These are phyloP conservation scores for Vanessa tameamea DNA, from an alignment of 1,140 invertebrate genomes.

Conservation along the genomic window DNA sequence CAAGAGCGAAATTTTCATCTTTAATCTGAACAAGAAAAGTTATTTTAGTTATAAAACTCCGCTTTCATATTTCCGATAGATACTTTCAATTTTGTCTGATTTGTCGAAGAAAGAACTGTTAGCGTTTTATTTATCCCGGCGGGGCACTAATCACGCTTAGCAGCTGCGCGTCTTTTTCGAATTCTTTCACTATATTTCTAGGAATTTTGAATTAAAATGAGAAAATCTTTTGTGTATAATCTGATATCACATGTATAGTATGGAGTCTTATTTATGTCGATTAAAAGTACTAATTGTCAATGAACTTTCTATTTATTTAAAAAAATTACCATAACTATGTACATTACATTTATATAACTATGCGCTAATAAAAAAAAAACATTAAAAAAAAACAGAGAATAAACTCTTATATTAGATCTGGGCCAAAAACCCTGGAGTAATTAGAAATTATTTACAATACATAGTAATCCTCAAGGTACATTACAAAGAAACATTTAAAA, in stretches of 20 bases:
- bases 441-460: too few relatives aligned
- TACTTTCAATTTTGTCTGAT: conserved; percentile 17
- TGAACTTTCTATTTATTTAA: background rate
- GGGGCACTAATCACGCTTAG: conserved; percentile 28
- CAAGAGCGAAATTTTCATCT: background rate
- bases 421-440: too few relatives aligned
- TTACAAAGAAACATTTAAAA: too few relatives aligned
- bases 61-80: conserved; percentile 14
- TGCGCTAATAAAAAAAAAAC: too few relatives aligned
- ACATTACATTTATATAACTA: too few relatives aligned
- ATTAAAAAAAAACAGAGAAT: too few relatives aligned
- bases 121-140: conserved; percentile 14
- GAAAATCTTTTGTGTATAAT: background rate
- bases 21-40: background rate
- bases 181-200: background rate
- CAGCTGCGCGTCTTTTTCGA: conserved; percentile 20
- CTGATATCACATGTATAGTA: too few relatives aligned
- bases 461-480: too few relatives aligned
- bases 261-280: too few relatives aligned
- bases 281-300: background rate
- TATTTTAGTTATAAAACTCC: conserved; percentile 3
- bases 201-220: background rate
- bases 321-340: too few relatives aligned
- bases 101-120: conserved; percentile 10
- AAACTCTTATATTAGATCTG: too few relatives aligned